A percentile compares a stretch with the other conserved stretches of the same genome.
Evolutionary conservation across 2,797 vertebrate genomes (phyloP).

Genomic region (Micrastur ruficollis): DNA sequence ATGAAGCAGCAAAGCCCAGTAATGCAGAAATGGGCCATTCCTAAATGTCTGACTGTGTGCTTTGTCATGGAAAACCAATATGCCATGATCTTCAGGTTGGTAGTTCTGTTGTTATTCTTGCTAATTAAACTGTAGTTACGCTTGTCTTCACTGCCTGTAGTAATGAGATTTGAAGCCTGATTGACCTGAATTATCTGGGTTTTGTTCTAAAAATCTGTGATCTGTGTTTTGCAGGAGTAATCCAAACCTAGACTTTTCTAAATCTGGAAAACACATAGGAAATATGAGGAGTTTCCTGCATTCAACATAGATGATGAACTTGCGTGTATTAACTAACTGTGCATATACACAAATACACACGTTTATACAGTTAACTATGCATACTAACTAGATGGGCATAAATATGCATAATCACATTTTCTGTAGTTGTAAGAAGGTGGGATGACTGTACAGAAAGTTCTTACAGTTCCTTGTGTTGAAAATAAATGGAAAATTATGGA

Average conservation of each 20-base stretch:
- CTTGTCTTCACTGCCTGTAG: neutral
- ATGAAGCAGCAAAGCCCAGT: neutral
- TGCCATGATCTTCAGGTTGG: neutral
- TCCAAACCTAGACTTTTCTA: neutral
- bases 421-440: neutral
- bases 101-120: neutral
- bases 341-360: neutral
- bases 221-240: neutral
- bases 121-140: neutral
- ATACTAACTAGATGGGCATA: neutral
- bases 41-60: neutral
- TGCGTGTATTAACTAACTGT: neutral
- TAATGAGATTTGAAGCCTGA: neutral
- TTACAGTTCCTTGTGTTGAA: neutral
- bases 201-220: neutral
- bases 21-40: neutral
- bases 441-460: neutral
- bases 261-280: neutral
- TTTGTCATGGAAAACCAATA: neutral
- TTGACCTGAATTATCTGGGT: neutral
- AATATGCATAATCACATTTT: neutral
- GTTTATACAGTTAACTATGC: neutral
- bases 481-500: neutral
- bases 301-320: neutral
- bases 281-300: neutral